These are phyloP conservation scores for Pemphredon lugubris DNA, from an alignment of 2,888 invertebrate species.

Conservation along the genomic window DNA sequence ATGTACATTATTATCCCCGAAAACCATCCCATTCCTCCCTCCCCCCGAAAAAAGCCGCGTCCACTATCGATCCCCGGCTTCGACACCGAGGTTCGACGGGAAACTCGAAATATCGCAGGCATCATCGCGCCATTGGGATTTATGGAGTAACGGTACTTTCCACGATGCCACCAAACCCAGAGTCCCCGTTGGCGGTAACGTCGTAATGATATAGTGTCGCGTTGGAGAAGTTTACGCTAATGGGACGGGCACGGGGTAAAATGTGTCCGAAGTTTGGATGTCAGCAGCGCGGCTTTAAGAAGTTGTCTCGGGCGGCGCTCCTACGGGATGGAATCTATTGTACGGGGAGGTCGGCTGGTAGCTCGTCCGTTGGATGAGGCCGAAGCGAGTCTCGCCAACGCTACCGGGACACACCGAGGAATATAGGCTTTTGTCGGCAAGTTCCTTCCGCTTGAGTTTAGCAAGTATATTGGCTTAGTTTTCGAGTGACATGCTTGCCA, in stretches of 20 bases:
- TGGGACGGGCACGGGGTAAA: conserved; percentile 66
- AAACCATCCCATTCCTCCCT: too few relatives aligned
- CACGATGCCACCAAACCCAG: conserved; percentile 22
- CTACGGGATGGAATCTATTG: conserved; percentile 70
- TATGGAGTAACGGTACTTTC: conserved; percentile 36
- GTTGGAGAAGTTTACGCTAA: conserved; percentile 69
- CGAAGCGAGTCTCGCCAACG: conserved; percentile 16
- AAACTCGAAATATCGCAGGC: too few relatives aligned
- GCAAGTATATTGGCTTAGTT: conserved; percentile 69
- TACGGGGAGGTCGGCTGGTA: conserved; percentile 39
- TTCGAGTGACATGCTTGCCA: conserved; percentile 60
- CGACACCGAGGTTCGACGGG: too few relatives aligned
- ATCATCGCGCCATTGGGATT: conserved; percentile 46
- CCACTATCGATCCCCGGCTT: too few relatives aligned
- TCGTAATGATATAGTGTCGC: conserved; percentile 66
- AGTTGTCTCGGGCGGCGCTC: conserved; percentile 67
- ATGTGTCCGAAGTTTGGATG: conserved; percentile 74
- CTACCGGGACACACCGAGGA: background rate
- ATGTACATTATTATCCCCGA: too few relatives aligned
- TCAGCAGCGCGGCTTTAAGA: conserved; percentile 70
- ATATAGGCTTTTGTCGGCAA: conserved; percentile 70
- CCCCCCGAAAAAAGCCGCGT: too few relatives aligned
- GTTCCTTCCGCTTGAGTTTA: conserved; percentile 63
- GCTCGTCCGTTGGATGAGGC: conserved; percentile 36
- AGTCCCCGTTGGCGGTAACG: conserved; percentile 55